Evolutionary conservation across 1,140 invertebrate genomes (phyloP).

Genomic region (Mactra quadrangularis): DNA sequence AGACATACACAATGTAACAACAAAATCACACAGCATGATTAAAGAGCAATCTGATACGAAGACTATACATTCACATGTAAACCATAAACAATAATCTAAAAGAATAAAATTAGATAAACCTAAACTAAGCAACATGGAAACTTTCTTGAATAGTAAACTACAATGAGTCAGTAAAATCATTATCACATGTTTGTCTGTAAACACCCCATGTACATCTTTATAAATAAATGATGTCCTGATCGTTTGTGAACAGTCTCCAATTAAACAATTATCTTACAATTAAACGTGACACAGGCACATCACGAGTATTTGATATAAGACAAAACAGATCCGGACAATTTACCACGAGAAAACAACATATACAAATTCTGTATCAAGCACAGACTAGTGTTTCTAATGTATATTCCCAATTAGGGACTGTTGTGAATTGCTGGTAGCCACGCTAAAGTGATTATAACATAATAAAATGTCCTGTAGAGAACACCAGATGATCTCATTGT

Average conservation of each 20-base stretch:
- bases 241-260: background rate
- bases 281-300: background rate
- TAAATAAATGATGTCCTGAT: background rate
- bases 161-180: no score
- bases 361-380: background rate
- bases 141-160: no score
- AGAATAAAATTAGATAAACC: no score
- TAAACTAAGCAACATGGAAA: no score
- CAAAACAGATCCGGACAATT: background rate
- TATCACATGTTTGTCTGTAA: no score
- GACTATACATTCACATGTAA: no score
- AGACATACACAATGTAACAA: no score
- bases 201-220: no score
- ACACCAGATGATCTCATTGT: constrained; percentile 19
- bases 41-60: no score
- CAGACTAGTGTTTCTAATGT: background rate
- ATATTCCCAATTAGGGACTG: no score
- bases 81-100: no score
- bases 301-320: background rate
- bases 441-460: constrained; percentile 11
- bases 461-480: background rate
- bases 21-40: no score
- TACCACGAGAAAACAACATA: background rate
- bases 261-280: background rate
- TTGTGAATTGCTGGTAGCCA: background rate